A percentile compares a stretch with the other conserved stretches of the same genome.
These are phyloP conservation scores for Anaspis maculata DNA, from an alignment of 2,888 invertebrate genomes.

Conservation along the genomic window DNA sequence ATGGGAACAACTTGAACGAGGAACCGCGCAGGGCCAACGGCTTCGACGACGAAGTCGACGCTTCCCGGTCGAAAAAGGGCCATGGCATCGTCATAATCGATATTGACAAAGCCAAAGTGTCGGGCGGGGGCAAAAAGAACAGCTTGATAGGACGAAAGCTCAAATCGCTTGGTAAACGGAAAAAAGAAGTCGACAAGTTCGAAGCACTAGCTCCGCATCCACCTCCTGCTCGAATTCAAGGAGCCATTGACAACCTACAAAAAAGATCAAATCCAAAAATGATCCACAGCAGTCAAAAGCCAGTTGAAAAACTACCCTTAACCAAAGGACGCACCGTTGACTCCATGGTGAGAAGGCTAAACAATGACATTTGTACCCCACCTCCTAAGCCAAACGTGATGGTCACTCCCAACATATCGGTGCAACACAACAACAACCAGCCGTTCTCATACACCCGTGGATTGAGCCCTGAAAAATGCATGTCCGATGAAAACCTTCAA, in stretches of 20 bases:
- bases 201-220: conserved; percentile 1
- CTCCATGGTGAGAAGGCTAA: conserved; percentile 67
- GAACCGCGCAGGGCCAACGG: conserved; percentile 14
- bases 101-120: conserved; percentile 38
- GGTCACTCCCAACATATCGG: conserved; percentile 51
- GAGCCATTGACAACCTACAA: conserved; percentile 45
- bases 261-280: conserved; percentile 42
- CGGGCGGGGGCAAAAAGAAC: conserved; percentile 22
- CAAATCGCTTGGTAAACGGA: conserved; percentile 27
- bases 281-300: conserved; percentile 67
- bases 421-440: conserved; percentile 62
- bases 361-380: conserved; percentile 60
- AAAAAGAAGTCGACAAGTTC: conserved; percentile 17
- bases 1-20: conserved; percentile 17
- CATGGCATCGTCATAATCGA: conserved; percentile 38
- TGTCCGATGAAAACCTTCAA: conserved; percentile 29
- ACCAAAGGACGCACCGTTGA: conserved; percentile 68
- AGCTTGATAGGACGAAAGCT: conserved; percentile 30
- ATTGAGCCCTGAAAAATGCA: conserved; percentile 40
- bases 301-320: conserved; percentile 58
- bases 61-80: no score
- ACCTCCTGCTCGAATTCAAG: conserved; percentile 41
- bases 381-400: conserved; percentile 49
- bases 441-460: conserved; percentile 73
- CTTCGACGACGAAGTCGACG: no score